Evolutionary conservation across 1,140 invertebrate species (phyloP).

Genomic region (Hydropsyche tenuis): DNA sequence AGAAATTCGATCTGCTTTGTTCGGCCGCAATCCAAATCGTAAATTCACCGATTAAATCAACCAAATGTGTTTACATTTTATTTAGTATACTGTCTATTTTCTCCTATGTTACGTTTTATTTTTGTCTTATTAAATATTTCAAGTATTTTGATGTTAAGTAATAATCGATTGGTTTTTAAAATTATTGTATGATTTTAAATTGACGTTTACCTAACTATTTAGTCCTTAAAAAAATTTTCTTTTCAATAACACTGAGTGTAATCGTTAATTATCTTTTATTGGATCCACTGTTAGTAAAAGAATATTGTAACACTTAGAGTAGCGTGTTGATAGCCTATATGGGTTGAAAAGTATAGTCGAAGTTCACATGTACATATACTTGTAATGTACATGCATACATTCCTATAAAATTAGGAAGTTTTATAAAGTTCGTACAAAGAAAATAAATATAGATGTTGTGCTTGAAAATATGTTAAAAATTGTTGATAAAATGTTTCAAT

Average conservation of each 20-base stretch:
- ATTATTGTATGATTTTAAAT: no score
- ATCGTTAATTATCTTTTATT: background rate
- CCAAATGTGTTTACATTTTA: background rate
- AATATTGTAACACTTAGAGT: constrained; percentile 16
- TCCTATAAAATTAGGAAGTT: constrained; percentile 31
- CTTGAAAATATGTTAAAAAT: constrained; percentile 7
- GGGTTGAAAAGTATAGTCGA: background rate
- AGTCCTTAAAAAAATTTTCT: no score
- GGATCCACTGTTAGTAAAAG: constrained; percentile 21
- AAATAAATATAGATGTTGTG: constrained; percentile 26
- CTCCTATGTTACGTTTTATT: background rate
- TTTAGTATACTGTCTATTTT: background rate
- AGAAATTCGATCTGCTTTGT: constrained; percentile 90
- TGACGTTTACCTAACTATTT: constrained; percentile 23
- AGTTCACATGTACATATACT: constrained; percentile 9
- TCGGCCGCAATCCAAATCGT: constrained; percentile 94
- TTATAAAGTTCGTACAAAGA: background rate
- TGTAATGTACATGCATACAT: constrained; percentile 1
- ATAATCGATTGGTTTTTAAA: constrained; percentile 4
- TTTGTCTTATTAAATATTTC: constrained; percentile 7
- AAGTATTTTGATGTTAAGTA: background rate
- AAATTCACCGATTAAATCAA: constrained; percentile 91
- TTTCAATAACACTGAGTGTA: constrained; percentile 31
- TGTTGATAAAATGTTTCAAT: background rate
- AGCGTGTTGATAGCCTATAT: constrained; percentile 12